Percentiles rank a stretch among this genome's conserved stretches.
phyloP scores from a whole-genome alignment of 1,140 invertebrate species.

The Odontomachus brunneus region DNA sequence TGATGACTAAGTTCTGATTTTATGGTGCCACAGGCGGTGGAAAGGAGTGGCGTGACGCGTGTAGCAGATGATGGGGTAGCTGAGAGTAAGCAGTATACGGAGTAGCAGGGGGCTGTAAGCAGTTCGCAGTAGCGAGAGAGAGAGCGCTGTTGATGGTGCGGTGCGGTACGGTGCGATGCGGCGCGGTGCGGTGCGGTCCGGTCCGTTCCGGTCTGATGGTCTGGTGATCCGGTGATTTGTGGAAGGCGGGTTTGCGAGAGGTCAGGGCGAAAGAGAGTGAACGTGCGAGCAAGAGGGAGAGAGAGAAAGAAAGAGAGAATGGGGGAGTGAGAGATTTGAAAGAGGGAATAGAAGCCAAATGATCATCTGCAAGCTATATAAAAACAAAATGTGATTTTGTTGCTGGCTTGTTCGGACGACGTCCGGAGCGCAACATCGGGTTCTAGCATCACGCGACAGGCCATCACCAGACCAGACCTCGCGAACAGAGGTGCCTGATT shows the following conservation, averaged over 20 bases:
- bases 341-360: conserved; percentile 62
- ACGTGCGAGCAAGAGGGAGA: conserved; percentile 16
- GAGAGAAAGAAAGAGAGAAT: conserved; percentile 52
- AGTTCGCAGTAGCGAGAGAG: conserved; percentile 83
- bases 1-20: conserved; percentile 85
- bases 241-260: conserved; percentile 78
- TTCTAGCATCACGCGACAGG: conserved; percentile 67
- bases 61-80: conserved; percentile 85
- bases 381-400: conserved; percentile 5
- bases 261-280: conserved; percentile 68
- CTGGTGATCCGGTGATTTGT: conserved; percentile 76
- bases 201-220: conserved; percentile 3
- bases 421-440: conserved; percentile 69
- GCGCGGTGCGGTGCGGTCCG: conserved; percentile 24
- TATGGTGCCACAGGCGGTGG: conserved; percentile 86
- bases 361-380: conserved; percentile 69
- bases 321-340: conserved; percentile 28
- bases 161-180: conserved; percentile 31
- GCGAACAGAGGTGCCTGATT: conserved; percentile 63
- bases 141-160: conserved; percentile 59
- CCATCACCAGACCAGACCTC: conserved; percentile 76
- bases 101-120: conserved; percentile 83
- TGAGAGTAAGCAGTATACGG: conserved; percentile 84
- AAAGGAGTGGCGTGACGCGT: conserved; percentile 83
- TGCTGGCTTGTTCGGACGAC: conserved; percentile 45